Evolutionary conservation across 2,888 invertebrate genomes (phyloP), one percentile per base, ranked within the genome.

Genomic region (Adelphocoris suturalis): DNA sequence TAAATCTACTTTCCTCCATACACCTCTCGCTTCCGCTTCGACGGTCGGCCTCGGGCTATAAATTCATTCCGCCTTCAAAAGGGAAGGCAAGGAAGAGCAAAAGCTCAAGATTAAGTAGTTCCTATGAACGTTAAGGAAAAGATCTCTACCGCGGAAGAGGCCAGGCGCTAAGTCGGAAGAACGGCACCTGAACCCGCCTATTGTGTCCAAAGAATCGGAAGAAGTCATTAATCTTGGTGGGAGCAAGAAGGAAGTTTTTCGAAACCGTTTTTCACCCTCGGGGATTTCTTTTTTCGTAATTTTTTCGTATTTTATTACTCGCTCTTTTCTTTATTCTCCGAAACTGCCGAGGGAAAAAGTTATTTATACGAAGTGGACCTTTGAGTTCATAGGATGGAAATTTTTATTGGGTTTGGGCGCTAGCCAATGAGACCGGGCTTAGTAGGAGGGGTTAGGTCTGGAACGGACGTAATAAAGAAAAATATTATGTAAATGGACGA

Each of bases 181-280:
- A 28, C 85, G 84, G 27, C 85, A 85, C 85, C 85, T 85, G 85
- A 61, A 85, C 85, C 85, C 46, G 27, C 85, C 85, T 61, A 57
- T 85, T 85, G 61, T 85, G 85, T 85, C 85, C 85, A 37, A 85
- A 85, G 85, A 85, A 85, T 85, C 85, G 61, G 57, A 61, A 85
- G 61, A 61, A 61, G 85, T 37, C 85, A 61, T 85, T 61, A 85
- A 57, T 85, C 85, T 46, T 28, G 37, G 55, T 14, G 48, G 28
- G 61, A 57, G 47, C 16, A 48, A 14, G 14, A 19, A 27, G 55
- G 61, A 85, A 85, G 61, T 85, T 85, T 57, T 85, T 61, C 55
- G 12, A 37, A 85, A 85, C 61, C 57, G 85, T 85, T 85, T 85
- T 85, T 61, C 61, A 61, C 57, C 16, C 37, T 27, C 85, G 46